A percentile compares a stretch with the other conserved stretches of the same genome.
Conservation (phyloP, 2,113 vertebrate genomes). For the Gobiocypris rarus region DNA sequence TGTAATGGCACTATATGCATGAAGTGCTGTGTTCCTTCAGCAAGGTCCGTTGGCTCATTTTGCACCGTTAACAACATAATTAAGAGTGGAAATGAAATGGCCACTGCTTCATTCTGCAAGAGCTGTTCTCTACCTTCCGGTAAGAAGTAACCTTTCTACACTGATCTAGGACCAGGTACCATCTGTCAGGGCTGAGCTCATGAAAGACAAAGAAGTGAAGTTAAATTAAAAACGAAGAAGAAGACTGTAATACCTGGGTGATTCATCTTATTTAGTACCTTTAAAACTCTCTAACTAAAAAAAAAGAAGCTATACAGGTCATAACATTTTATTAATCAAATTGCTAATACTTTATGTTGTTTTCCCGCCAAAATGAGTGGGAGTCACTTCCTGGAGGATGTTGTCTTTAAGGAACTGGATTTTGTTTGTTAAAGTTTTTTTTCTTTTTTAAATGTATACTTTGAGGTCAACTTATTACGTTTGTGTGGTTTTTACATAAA, state of each 20-base stretch:
- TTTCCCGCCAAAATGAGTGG: no score
- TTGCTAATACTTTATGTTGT: no score
- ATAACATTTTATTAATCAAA: no score
- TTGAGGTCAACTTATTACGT: no score
- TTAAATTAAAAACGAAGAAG: not conserved
- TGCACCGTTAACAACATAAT: conserved; percentile 54
- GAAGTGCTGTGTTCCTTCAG: conserved; percentile 44
- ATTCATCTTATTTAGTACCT: not conserved
- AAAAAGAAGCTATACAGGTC: no score
- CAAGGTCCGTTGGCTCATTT: conserved; percentile 40
- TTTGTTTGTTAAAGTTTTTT: not conserved
- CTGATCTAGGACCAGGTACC: conserved; percentile 28
- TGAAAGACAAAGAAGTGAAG: not conserved
- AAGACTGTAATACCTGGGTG: not conserved
- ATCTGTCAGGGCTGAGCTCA: conserved; percentile 12
- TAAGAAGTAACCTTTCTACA: conserved; percentile 33
- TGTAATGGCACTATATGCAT: conserved; percentile 48
- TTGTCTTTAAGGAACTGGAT: no score
- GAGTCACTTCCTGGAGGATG: no score
- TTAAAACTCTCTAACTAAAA: not conserved
- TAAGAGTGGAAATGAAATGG: conserved; percentile 53
- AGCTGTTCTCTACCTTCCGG: conserved; percentile 30
- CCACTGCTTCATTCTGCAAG: conserved; percentile 38
- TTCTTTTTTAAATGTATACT: no score
- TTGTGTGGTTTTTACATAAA: no score